A percentile compares a stretch with the other conserved stretches of the same genome.
These are phyloP conservation scores for Dendrolimus pini DNA, from an alignment of 2,888 invertebrate species.

Conservation along the genomic window DNA sequence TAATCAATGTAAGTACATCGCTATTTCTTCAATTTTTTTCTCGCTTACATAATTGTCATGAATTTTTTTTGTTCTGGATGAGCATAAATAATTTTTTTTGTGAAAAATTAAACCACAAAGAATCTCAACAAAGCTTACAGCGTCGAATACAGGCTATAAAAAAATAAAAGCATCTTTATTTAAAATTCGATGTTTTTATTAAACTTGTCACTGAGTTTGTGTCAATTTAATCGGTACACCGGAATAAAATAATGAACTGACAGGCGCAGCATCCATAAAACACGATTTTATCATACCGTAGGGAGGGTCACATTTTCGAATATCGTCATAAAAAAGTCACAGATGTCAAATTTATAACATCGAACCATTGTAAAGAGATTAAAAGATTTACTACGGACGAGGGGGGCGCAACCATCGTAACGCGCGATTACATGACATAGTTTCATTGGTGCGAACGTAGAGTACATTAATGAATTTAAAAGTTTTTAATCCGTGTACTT, in stretches of 20 bases:
- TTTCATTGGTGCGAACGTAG: conserved; percentile 27
- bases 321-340: conserved; percentile 76
- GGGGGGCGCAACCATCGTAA: conserved; percentile 32
- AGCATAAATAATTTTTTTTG: no score
- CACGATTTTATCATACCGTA: conserved; percentile 71
- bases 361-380: conserved; percentile 74
- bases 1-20: no score
- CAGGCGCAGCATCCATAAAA: conserved; percentile 62
- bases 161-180: no score
- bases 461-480: conserved; percentile 23
- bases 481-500: conserved; percentile 19
- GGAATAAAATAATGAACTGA: conserved; percentile 70
- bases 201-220: conserved; percentile 20
- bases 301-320: conserved; percentile 72
- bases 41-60: no score
- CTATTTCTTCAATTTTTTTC: no score
- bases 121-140: no score
- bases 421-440: conserved; percentile 30
- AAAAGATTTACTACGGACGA: conserved; percentile 69
- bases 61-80: no score
- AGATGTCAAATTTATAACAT: conserved; percentile 75
- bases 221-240: conserved; percentile 60
- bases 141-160: no score
- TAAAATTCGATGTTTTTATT: conserved; percentile 3
- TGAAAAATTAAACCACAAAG: no score